Evolutionary conservation across 2,113 vertebrate species (phyloP).

Genomic region (Cebus imitator): DNA sequence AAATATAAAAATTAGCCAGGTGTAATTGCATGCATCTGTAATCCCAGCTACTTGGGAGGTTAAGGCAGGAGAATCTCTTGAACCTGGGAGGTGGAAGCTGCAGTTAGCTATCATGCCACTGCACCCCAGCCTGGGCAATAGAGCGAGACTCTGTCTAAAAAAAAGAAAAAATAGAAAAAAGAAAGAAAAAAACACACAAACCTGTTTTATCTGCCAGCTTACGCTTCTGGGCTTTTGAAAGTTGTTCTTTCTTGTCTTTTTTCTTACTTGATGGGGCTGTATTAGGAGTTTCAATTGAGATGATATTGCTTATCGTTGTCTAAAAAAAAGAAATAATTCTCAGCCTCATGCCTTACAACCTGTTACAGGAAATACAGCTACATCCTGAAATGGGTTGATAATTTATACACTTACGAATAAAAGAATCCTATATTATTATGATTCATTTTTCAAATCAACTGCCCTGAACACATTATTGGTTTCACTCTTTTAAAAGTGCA

Average conservation of each 20-base stretch:
- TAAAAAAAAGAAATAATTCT: conserved; percentile 76
- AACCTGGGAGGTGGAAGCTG: too few species aligned
- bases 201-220: conserved; percentile 95
- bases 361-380: background rate
- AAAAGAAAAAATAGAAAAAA: too few species aligned
- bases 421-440: background rate
- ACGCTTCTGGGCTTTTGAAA: conserved; percentile 98
- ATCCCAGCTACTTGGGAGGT: too few species aligned
- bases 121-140: too few species aligned
- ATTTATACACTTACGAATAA: background rate
- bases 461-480: background rate
- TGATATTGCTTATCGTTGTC: conserved; percentile 86
- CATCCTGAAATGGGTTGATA: background rate
- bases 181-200: conserved; percentile 70
- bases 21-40: too few species aligned
- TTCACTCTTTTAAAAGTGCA: background rate
- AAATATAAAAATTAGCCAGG: too few species aligned
- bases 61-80: too few species aligned
- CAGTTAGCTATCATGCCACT: too few species aligned
- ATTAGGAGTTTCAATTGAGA: conserved; percentile 80
- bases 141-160: too few species aligned
- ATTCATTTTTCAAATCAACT: background rate
- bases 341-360: background rate
- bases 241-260: conserved; percentile 96
- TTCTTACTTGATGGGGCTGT: conserved; percentile 87